Base-by-base conservation (phyloP, 2,797 vertebrate genomes). In the Scolopax bukidnonensis region DNA sequence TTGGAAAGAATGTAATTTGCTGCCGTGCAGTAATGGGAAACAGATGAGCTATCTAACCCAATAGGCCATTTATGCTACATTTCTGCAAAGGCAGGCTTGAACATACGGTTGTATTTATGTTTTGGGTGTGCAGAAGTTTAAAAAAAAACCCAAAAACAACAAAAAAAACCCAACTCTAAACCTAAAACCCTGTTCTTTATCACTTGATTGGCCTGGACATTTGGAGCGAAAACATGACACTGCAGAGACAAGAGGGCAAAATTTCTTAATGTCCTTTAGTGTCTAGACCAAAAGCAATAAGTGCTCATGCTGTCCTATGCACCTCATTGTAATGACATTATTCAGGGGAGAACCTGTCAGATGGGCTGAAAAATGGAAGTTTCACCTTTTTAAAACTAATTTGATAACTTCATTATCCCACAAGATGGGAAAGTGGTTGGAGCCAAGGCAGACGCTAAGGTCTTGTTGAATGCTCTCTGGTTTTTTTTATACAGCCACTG, bases 271-370 rank as follows among this genome's bases (percentile, higher is more conserved):
- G 96, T 81, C 81, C 81, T 91, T 43, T 56, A 54, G 70, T 56
- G 95, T 96, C 95, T 97, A 94, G 89, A 96, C 92, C 85, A 81
- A 96, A 96, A 94, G 84, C 93, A 90, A 94, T 97, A 95, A 95
- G 89, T 24, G 51, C 36, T 73, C 5, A 0, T 87, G 59, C 48
- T 90, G 86, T 92, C 95, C 94, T 82, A 67, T 90, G 87, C 81
- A 89, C 90, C 94, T 89, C 87, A 59, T 94, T 21, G 48, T 96
- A 91, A 97, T 90, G 83, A 90, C 91, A 94, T 96, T 96, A 89
- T 94, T 97, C 57, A 54, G 80, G 80, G 96, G 59, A 93, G 59
- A 94, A 80, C 65, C 82, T 95, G 94, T 94, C 93, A 94, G 78
- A 87, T 28, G 50, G 53, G 67, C 77, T 95, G 94, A 94, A 91